Evolutionary conservation across 2,888 invertebrate species (phyloP).

Genomic region (Apamea anceps): DNA sequence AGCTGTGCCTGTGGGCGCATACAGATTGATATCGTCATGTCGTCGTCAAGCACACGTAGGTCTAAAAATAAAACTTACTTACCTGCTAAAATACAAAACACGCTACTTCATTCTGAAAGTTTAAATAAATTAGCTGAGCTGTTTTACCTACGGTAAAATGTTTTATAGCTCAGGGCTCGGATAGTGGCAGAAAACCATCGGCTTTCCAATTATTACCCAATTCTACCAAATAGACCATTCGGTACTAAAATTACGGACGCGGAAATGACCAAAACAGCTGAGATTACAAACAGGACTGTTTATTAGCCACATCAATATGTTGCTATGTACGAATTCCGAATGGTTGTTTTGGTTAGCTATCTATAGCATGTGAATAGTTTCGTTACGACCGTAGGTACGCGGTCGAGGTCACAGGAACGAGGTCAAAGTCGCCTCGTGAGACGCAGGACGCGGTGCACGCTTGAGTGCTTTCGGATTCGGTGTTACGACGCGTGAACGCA

Average conservation of each 20-base stretch:
- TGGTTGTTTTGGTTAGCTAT: conserved; percentile 55
- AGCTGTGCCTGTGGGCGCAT: background rate
- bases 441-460: conserved; percentile 73
- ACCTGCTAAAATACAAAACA: background rate
- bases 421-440: conserved; percentile 84
- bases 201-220: background rate
- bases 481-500: conserved; percentile 27
- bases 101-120: background rate
- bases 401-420: conserved; percentile 84
- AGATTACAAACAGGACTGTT: conserved; percentile 3
- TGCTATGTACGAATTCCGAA: conserved; percentile 22
- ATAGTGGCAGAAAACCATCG: background rate
- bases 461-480: conserved; percentile 28
- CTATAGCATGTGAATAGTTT: conserved; percentile 63
- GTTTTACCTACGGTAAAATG: background rate
- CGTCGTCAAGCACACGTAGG: background rate
- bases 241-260: background rate
- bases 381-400: conserved; percentile 48
- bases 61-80: background rate
- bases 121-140: background rate
- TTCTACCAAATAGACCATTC: background rate
- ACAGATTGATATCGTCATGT: background rate
- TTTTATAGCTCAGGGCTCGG: background rate
- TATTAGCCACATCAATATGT: conserved; percentile 14
- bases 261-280: conserved; percentile 23